These are phyloP conservation scores for Cacoxenus indagator DNA, from an alignment of 2,888 invertebrate genomes.

Conservation along the genomic window DNA sequence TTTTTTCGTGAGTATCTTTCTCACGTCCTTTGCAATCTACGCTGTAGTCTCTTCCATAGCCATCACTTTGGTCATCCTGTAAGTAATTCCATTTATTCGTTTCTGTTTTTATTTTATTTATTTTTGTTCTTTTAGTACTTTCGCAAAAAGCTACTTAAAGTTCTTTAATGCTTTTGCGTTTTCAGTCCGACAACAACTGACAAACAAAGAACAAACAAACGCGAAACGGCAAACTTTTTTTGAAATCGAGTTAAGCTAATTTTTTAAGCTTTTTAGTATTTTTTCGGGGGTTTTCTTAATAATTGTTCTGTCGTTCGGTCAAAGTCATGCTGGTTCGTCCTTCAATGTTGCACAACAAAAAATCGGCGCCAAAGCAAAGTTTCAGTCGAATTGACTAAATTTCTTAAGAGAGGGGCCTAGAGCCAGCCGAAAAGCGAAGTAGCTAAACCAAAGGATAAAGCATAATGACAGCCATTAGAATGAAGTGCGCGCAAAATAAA, in stretches of 20 bases:
- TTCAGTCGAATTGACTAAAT: too few relatives aligned
- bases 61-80: background rate
- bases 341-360: background rate
- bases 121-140: background rate
- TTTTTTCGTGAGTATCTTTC: background rate
- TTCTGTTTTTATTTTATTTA: background rate
- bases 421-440: background rate
- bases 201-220: constrained; percentile 35
- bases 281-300: constrained; percentile 19
- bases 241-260: constrained; percentile 22
- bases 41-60: background rate
- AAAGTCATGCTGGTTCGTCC: too few relatives aligned
- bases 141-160: constrained; percentile 58
- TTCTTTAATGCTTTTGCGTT: constrained; percentile 53
- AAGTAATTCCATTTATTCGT: background rate
- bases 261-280: constrained; percentile 14
- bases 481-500: constrained; percentile 47
- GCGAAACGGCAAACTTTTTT: constrained; percentile 18
- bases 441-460: constrained; percentile 48
- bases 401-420: too few relatives aligned
- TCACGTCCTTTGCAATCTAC: background rate
- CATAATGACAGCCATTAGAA: constrained; percentile 62
- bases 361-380: too few relatives aligned
- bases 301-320: constrained; percentile 4
- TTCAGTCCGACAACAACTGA: constrained; percentile 52